Evolutionary conservation across 2,113 vertebrate genomes (phyloP).

Genomic region (Rafetus swinhoei): DNA sequence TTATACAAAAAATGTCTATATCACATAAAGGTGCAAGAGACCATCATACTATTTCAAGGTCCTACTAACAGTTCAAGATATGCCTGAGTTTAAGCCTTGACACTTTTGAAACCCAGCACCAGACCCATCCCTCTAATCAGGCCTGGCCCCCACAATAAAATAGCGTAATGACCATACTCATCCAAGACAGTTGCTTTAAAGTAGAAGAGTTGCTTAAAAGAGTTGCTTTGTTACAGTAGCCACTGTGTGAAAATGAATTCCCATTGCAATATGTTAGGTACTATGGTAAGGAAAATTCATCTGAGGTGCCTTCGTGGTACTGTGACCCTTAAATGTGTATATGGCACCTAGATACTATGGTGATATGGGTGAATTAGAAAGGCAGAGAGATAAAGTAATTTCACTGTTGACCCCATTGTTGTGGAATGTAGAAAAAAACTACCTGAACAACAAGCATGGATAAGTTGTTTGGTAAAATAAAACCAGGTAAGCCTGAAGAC

Average conservation of each 20-base stretch:
- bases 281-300: not conserved
- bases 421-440: not conserved
- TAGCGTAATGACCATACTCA: constrained; percentile 17
- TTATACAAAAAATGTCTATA: not conserved
- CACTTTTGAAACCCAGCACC: constrained; percentile 15
- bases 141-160: constrained; percentile 2
- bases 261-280: not conserved
- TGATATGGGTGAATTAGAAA: not conserved
- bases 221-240: constrained; percentile 5
- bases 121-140: not conserved
- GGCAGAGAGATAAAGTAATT: not conserved
- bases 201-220: constrained; percentile 27
- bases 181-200: constrained; percentile 34
- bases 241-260: not conserved
- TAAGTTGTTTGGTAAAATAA: not conserved
- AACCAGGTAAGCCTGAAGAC: not conserved
- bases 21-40: not conserved
- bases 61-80: not conserved
- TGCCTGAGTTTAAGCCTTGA: constrained; percentile 7
- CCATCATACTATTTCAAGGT: not conserved
- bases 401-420: not conserved
- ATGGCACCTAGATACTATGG: not conserved
- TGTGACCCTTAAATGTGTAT: not conserved
- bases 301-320: not conserved
- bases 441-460: not conserved